Conservation (phyloP, 2,797 vertebrate genomes). For the Melopsittacus undulatus region DNA sequence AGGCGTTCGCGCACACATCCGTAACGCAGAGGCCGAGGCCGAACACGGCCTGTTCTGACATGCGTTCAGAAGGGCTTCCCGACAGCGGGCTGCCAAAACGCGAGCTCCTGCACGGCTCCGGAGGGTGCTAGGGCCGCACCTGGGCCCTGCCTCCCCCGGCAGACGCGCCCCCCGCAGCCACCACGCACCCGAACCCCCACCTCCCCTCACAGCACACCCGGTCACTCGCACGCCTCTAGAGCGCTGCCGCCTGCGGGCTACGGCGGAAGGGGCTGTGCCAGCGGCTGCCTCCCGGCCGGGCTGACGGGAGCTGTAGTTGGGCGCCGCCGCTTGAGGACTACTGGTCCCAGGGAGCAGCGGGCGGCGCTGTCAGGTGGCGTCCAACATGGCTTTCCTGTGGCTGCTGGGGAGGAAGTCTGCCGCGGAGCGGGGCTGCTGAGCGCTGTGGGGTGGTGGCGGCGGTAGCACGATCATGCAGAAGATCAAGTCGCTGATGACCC, state of each 20-base stretch:
- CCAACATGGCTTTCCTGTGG: constrained; percentile 84
- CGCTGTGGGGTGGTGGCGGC: neutral
- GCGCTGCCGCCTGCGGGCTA: fast-evolving
- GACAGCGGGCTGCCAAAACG: fast-evolving
- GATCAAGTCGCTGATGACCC: constrained; percentile 96
- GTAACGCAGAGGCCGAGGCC: fast-evolving
- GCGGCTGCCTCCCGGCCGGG: neutral
- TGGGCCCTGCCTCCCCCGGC: neutral
- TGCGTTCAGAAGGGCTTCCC: fast-evolving
- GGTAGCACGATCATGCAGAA: constrained; percentile 86
- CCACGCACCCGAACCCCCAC: neutral
- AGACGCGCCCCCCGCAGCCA: neutral
- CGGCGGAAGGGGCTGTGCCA: fast-evolving
- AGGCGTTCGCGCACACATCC: fast-evolving
- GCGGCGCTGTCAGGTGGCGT: constrained; percentile 80
- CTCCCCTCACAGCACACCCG: fast-evolving
- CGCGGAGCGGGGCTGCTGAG: neutral
- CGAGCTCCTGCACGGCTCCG: fast-evolving
- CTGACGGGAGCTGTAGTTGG: constrained; percentile 61
- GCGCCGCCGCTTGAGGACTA: constrained; percentile 58
- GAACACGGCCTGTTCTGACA: fast-evolving
- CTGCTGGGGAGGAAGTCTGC: neutral
- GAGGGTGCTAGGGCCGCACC: fast-evolving
- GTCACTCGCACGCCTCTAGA: neutral
- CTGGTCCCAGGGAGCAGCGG: constrained; percentile 76